Base-by-base conservation (phyloP, 2,888 invertebrate genomes). In the Lysandra bellargus region DNA sequence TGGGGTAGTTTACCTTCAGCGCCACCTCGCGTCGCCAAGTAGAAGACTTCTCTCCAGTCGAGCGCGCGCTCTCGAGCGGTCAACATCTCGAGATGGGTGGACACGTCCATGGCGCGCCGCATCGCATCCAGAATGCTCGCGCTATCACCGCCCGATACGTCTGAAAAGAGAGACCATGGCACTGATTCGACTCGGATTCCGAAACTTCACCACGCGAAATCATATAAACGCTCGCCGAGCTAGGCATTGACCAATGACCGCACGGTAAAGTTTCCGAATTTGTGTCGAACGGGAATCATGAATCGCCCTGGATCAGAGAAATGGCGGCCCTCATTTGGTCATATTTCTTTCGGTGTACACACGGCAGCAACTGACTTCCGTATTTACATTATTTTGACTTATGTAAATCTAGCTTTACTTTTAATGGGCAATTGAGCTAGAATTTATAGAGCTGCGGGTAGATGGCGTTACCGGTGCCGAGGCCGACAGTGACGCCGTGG, bases 11-110 rank as follows among this genome's bases (percentile, higher is more conserved):
- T 92, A 97, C 97, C 97, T 95, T 95, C 95, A 80, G 98, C 98
- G 6, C 98, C 98, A 30, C 98, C 98, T 78, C 98, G 90, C 1
- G 98, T 99, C 17, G 98, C 98, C 84, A 98, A 93, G 88, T 97
- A 97, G 87, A 98, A 97, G 0, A 96, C 98, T 83, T 98, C 97
- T 81, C 95, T 95, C 90, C 97, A 98, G 81, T 95, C 95, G 1
- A 98, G 86, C 0, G 96, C 95, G 5, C 80, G 81, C 6, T 88
- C 86, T 0, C 85, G 78, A 3, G 85, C 85, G 5, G 93, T 90
- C 76, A 94, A 92, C 37, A 95, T 83, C 60, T 96, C 95, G 30
- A 97, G 85, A 84, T 96, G 95, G 80, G 96, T 96, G 0, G 98
- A 98, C 0, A 97, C 96, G 83, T 96, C 96, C 85, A 98, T 93